Conservation (phyloP, 2,797 vertebrate species). For the Dipus sagitta region DNA sequence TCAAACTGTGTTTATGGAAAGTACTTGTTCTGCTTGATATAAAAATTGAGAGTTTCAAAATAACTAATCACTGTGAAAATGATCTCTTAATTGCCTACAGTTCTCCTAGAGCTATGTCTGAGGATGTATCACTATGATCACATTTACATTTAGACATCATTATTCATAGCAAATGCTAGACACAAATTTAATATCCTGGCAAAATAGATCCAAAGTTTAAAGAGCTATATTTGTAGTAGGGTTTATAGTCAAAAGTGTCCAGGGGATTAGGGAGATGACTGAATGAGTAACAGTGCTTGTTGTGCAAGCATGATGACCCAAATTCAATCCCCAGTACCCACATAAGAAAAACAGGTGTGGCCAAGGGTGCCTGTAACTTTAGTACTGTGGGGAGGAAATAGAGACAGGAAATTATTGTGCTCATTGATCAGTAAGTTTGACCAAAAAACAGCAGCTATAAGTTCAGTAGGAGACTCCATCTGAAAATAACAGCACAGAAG, state of each 20-base stretch:
- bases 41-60: slow-evolving; percentile 38
- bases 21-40: slow-evolving; percentile 44
- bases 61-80: background rate
- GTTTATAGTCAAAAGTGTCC: background rate
- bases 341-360: too few species aligned
- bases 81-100: slow-evolving; percentile 11
- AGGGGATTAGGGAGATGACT: too few species aligned
- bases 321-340: too few species aligned
- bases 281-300: too few species aligned
- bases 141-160: slow-evolving; percentile 40
- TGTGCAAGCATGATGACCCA: too few species aligned
- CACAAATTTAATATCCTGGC: background rate
- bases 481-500: too few species aligned
- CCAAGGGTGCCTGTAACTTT: too few species aligned
- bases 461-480: too few species aligned
- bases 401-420: too few species aligned
- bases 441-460: too few species aligned
- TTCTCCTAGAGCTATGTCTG: slow-evolving; percentile 11
- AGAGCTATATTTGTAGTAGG: background rate
- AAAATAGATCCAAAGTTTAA: slow-evolving; percentile 25
- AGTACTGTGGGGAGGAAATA: too few species aligned
- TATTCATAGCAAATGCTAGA: slow-evolving; percentile 9
- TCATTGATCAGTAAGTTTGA: too few species aligned
- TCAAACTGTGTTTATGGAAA: slow-evolving; percentile 17
- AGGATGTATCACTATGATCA: background rate